Evolutionary conservation across 2,797 vertebrate genomes (phyloP).

Genomic region (Staurois parvus): DNA sequence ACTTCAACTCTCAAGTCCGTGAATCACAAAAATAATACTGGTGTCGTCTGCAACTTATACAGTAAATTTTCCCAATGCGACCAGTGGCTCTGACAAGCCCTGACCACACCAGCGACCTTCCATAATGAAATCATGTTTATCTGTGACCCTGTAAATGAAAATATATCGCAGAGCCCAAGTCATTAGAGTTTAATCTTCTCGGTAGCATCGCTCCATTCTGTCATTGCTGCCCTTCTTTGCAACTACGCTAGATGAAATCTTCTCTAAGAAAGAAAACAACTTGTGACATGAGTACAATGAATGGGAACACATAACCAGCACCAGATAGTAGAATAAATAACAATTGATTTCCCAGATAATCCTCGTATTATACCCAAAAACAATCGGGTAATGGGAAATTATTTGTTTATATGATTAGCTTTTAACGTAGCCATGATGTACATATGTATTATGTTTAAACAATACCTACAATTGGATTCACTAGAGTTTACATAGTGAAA

Average conservation of each 20-base stretch:
- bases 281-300: neutral
- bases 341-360: constrained; percentile 2
- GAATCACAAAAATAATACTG: neutral
- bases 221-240: neutral
- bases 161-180: neutral
- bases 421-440: neutral
- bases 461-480: neutral
- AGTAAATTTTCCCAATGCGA: neutral
- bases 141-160: neutral
- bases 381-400: neutral
- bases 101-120: neutral
- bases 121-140: constrained; percentile 14
- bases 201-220: neutral
- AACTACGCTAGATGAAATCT: neutral
- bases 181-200: neutral
- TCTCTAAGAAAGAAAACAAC: neutral
- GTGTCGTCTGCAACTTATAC: neutral
- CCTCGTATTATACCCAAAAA: neutral
- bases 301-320: neutral
- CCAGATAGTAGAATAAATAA: neutral
- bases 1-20: neutral
- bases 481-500: neutral
- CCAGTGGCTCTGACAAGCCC: neutral
- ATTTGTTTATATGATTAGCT: neutral
- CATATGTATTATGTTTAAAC: neutral